These are phyloP conservation scores for Nomada goodeniana DNA, from an alignment of 2,888 invertebrate species.

Conservation along the genomic window DNA sequence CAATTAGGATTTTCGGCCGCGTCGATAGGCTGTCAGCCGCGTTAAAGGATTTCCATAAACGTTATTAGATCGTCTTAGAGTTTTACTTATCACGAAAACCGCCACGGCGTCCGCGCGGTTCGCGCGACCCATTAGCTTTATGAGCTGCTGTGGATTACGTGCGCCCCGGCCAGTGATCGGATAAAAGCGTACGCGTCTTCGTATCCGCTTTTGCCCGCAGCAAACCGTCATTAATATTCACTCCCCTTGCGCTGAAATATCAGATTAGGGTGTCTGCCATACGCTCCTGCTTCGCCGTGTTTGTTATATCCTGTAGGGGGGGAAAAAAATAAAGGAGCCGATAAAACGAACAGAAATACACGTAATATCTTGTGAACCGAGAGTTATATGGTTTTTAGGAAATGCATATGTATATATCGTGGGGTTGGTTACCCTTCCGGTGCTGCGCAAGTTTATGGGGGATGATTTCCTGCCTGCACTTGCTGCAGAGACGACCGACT, in stretches of 20 bases:
- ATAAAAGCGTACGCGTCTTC: constrained; percentile 64
- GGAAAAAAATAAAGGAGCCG: constrained; percentile 65
- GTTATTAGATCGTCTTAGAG: constrained; percentile 44
- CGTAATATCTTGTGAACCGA: constrained; percentile 22
- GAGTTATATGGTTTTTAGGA: constrained; percentile 62
- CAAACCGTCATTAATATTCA: constrained; percentile 75
- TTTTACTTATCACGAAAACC: constrained; percentile 58
- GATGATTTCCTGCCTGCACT: not conserved
- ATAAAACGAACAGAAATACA: constrained; percentile 43
- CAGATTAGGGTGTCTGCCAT: constrained; percentile 66
- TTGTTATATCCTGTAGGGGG: constrained; percentile 59
- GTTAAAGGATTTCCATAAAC: not conserved
- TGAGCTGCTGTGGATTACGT: constrained; percentile 73
- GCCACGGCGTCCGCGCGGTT: constrained; percentile 54
- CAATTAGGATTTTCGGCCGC: not conserved
- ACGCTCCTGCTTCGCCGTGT: constrained; percentile 37
- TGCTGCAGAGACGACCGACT: not conserved
- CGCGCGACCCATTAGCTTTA: constrained; percentile 76
- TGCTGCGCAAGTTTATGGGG: not conserved
- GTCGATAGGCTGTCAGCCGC: not conserved
- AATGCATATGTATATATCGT: not conserved
- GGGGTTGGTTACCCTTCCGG: too few species aligned
- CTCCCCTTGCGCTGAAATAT: constrained; percentile 73
- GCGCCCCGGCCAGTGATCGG: constrained; percentile 69
- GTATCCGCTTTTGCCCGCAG: constrained; percentile 67